Conservation (phyloP, 1,140 invertebrate genomes). For the Dendroctonus valens region DNA sequence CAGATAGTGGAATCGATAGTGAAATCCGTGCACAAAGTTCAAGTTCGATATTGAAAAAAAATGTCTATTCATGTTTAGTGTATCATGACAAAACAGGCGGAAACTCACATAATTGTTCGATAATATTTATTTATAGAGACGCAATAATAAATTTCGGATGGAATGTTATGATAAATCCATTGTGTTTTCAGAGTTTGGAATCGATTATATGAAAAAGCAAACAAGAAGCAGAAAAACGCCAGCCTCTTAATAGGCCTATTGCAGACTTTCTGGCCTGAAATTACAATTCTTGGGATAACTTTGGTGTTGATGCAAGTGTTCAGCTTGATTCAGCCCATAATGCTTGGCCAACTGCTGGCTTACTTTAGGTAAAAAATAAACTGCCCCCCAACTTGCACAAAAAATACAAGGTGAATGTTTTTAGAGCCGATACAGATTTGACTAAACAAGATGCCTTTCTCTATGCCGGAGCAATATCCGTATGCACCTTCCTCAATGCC, state of each 20-base stretch:
- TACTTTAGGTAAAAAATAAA: slow-evolving; percentile 52
- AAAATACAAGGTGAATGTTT: neutral
- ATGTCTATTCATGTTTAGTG: too few relatives aligned
- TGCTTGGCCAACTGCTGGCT: slow-evolving; percentile 56
- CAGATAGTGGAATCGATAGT: too few relatives aligned
- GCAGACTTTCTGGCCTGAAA: slow-evolving; percentile 51
- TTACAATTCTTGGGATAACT: slow-evolving; percentile 44
- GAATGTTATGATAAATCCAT: neutral
- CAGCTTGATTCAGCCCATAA: slow-evolving; percentile 51
- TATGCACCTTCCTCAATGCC: slow-evolving; percentile 54
- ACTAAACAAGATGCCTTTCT: slow-evolving; percentile 54
- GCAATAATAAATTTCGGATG: too few relatives aligned
- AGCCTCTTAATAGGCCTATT: slow-evolving; percentile 50
- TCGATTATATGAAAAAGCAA: slow-evolving; percentile 47
- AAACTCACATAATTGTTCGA: too few relatives aligned
- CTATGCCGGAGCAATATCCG: slow-evolving; percentile 60
- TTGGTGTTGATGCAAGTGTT: slow-evolving; percentile 43
- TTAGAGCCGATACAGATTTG: slow-evolving; percentile 10
- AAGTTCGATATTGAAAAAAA: too few relatives aligned
- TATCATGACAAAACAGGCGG: too few relatives aligned
- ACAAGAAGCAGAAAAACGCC: slow-evolving; percentile 40
- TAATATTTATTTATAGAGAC: too few relatives aligned
- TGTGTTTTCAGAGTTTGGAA: slow-evolving; percentile 48
- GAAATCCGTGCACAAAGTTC: too few relatives aligned
- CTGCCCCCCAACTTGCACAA: neutral